Percentiles rank a stretch among this genome's conserved stretches.
phyloP scores from a whole-genome alignment of 2,888 invertebrate species.

The Eilema caniola region DNA sequence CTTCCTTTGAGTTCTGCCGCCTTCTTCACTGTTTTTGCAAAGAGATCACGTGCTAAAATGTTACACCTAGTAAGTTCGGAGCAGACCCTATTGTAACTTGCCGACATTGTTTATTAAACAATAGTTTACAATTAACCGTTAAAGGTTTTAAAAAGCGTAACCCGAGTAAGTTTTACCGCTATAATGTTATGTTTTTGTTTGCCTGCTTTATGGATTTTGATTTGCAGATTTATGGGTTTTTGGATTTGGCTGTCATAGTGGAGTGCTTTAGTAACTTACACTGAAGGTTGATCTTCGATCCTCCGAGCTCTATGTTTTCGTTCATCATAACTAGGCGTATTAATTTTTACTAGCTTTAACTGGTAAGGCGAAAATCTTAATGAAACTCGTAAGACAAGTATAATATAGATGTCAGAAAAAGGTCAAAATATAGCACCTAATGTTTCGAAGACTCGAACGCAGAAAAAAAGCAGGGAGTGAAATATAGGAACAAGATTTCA shows the following conservation, averaged over 20 bases:
- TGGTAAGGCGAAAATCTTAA: neutral
- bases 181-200: neutral
- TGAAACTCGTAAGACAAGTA: too few relatives aligned
- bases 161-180: conserved; percentile 19
- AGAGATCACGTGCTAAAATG: conserved; percentile 72
- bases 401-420: too few relatives aligned
- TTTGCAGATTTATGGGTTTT: neutral
- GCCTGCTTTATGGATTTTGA: too few relatives aligned
- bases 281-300: neutral
- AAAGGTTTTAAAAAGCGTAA: conserved; percentile 27
- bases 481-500: too few relatives aligned
- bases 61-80: conserved; percentile 41
- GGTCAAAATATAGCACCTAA: too few relatives aligned
- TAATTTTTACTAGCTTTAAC: neutral
- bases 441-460: too few relatives aligned
- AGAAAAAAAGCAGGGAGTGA: too few relatives aligned
- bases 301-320: neutral
- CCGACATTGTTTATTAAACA: conserved; percentile 38
- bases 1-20: conserved; percentile 73
- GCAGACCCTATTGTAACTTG: conserved; percentile 23
- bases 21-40: conserved; percentile 66
- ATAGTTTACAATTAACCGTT: conserved; percentile 44
- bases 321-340: neutral
- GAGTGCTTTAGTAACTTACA: too few relatives aligned
- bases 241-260: neutral